Percentiles rank a stretch among this genome's conserved stretches.
Conservation (phyloP, 1,140 invertebrate genomes). For the Delia radicum region DNA sequence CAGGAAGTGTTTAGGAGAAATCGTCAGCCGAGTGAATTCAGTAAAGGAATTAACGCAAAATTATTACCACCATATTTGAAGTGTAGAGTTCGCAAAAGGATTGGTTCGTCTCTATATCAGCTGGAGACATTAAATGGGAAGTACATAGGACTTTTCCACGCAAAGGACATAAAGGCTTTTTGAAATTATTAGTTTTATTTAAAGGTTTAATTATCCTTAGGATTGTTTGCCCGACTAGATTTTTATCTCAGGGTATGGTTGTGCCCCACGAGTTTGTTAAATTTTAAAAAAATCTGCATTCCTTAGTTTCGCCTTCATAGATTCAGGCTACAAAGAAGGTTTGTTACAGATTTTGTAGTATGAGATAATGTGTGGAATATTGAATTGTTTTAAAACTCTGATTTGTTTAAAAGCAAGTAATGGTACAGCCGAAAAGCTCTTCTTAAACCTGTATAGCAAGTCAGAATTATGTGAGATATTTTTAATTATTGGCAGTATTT, state of each 20-base stretch:
- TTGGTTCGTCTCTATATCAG: conserved; percentile 2
- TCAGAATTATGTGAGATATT: neutral
- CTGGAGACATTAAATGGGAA: conserved; percentile 13
- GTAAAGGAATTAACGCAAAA: conserved; percentile 25
- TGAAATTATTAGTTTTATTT: neutral
- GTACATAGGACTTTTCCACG: neutral
- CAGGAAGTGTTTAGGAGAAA: conserved; percentile 22
- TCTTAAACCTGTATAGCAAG: too few relatives aligned
- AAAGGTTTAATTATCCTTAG: neutral
- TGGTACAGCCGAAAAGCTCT: too few relatives aligned
- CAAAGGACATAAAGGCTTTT: neutral
- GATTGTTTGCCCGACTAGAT: neutral
- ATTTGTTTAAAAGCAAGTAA: too few relatives aligned
- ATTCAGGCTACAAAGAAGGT: conserved; percentile 4
- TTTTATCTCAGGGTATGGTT: neutral
- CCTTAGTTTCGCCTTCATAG: conserved; percentile 1
- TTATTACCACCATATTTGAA: conserved; percentile 20
- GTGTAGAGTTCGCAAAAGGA: conserved; percentile 10
- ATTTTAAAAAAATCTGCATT: neutral
- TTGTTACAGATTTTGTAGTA: neutral
- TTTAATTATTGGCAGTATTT: too few relatives aligned
- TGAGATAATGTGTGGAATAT: too few relatives aligned
- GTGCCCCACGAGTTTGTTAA: neutral
- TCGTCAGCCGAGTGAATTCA: conserved; percentile 20
- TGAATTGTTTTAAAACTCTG: too few relatives aligned